Conservation (phyloP, 2,888 invertebrate species). For the Drosophila rellima region DNA sequence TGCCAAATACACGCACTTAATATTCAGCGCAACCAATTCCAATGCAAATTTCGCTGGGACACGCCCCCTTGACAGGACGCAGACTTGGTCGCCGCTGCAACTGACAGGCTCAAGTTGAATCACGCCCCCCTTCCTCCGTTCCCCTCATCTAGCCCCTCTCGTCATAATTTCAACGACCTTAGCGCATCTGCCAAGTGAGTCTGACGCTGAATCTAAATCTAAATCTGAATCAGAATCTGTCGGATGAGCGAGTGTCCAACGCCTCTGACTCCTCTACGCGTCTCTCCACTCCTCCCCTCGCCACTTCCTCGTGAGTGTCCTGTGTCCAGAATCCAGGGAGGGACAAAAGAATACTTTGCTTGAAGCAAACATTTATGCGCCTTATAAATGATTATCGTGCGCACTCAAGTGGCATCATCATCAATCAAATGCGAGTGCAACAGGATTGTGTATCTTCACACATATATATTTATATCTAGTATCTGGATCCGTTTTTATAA, state of each 20-base stretch:
- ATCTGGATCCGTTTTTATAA: slow-evolving; percentile 3
- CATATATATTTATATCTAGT: slow-evolving; percentile 14
- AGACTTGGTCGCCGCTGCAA: slow-evolving; percentile 56
- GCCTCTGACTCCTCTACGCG: neutral
- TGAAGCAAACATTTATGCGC: slow-evolving; percentile 59
- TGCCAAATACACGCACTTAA: slow-evolving; percentile 52
- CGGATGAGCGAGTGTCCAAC: slow-evolving; percentile 10
- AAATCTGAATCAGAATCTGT: slow-evolving; percentile 14
- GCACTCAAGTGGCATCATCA: slow-evolving; percentile 64
- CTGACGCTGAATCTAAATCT: slow-evolving; percentile 34
- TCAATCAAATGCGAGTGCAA: slow-evolving; percentile 70
- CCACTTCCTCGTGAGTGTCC: neutral
- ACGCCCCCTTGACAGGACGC: slow-evolving; percentile 33
- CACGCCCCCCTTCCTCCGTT: neutral
- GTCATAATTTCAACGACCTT: slow-evolving; percentile 58
- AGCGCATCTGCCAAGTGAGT: slow-evolving; percentile 41
- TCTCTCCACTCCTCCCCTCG: no score
- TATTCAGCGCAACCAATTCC: slow-evolving; percentile 26
- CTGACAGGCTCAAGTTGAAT: slow-evolving; percentile 52
- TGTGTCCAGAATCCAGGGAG: slow-evolving; percentile 10
- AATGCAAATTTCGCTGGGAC: slow-evolving; percentile 61
- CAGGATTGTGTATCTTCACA: slow-evolving; percentile 37
- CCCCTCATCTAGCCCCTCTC: neutral
- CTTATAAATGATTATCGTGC: slow-evolving; percentile 74
- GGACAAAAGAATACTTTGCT: neutral